Percentiles rank a stretch among this genome's conserved stretches.
These are phyloP conservation scores for fruit fly (Drosophila melanogaster) DNA, from an alignment of 1,140 invertebrate genomes.

Conservation along the genomic window DNA sequence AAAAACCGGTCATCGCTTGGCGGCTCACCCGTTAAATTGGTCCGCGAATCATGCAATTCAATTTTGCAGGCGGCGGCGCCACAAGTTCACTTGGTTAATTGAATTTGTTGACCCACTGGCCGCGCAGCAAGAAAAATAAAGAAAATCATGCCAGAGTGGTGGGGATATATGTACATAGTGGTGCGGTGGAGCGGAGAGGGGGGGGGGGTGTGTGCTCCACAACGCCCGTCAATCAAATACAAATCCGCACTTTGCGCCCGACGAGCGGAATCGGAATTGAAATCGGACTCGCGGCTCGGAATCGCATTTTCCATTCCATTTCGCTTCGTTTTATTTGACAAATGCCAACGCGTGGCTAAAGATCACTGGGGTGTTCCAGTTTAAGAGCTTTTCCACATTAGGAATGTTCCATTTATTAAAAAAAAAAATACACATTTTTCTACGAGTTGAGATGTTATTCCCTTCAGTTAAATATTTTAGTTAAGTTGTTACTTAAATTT, in stretches of 20 bases:
- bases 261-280: conserved; percentile 13
- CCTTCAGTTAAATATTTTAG: too few relatives aligned
- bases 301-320: conserved; percentile 51
- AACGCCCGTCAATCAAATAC: conserved; percentile 60
- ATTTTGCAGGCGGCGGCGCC: conserved; percentile 63
- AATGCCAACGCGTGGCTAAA: conserved; percentile 59
- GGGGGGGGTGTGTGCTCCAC: not conserved
- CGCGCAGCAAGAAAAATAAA: conserved; percentile 32
- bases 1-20: conserved; percentile 43
- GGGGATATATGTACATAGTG: not conserved
- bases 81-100: conserved; percentile 80
- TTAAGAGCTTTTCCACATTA: not conserved
- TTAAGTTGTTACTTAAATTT: too few relatives aligned
- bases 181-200: too few relatives aligned
- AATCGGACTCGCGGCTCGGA: conserved; percentile 44
- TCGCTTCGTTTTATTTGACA: conserved; percentile 40
- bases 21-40: conserved; percentile 42
- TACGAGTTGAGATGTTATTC: too few relatives aligned
- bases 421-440: too few relatives aligned
- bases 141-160: not conserved
- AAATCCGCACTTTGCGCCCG: conserved; percentile 65
- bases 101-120: conserved; percentile 77
- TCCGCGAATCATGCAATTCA: conserved; percentile 64
- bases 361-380: conserved; percentile 16
- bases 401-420: too few relatives aligned